Conservation (phyloP, 2,888 invertebrate species). For the Resseliella maxima region DNA sequence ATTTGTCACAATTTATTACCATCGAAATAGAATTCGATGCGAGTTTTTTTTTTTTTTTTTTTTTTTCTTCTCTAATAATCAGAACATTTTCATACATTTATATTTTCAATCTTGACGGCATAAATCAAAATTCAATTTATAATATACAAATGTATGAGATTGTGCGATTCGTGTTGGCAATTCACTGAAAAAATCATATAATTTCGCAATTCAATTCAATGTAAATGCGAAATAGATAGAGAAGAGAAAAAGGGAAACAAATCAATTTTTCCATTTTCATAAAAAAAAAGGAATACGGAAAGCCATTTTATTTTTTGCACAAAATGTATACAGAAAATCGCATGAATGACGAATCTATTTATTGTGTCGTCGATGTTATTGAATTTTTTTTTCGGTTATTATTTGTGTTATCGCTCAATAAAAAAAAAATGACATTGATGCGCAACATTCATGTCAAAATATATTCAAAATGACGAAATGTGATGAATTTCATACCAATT, state of each 20-base stretch:
- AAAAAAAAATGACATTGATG: slow-evolving; percentile 37
- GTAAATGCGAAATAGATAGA: not conserved
- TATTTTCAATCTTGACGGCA: slow-evolving; percentile 44
- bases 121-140: slow-evolving; percentile 48
- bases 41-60: too few relatives aligned
- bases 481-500: slow-evolving; percentile 24
- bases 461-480: slow-evolving; percentile 2
- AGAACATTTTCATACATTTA: slow-evolving; percentile 11
- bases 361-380: slow-evolving; percentile 37
- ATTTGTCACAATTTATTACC: not conserved
- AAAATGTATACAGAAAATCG: not conserved
- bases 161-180: not conserved
- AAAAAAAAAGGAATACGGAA: not conserved
- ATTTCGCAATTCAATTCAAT: not conserved
- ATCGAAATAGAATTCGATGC: not conserved
- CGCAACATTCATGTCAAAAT: slow-evolving; percentile 22
- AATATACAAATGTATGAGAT: slow-evolving; percentile 5
- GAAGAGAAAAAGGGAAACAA: not conserved
- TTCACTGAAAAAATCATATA: not conserved
- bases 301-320: not conserved
- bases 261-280: slow-evolving; percentile 15
- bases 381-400: not conserved
- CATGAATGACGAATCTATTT: not conserved
- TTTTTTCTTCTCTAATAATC: slow-evolving; percentile 34
- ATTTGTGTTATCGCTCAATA: slow-evolving; percentile 25